Evolutionary conservation across 2,888 invertebrate genomes (phyloP).

Genomic region (Apocheima hispidaria): DNA sequence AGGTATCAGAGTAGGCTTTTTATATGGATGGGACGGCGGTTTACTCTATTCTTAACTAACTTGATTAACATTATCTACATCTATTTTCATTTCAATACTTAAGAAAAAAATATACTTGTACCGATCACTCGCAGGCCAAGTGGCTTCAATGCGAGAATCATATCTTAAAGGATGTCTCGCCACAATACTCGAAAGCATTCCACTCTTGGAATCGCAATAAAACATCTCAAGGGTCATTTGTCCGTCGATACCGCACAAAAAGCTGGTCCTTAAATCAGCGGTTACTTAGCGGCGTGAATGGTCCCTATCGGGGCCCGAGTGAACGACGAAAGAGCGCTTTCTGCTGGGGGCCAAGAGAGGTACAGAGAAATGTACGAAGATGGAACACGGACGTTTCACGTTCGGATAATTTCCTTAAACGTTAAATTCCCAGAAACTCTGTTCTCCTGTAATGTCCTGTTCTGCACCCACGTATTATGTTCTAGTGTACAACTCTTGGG

Average conservation of each 20-base stretch:
- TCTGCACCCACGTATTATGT: too few species aligned
- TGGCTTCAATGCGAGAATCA: slow-evolving; percentile 2
- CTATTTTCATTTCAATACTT: neutral
- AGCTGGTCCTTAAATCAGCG: slow-evolving; percentile 55
- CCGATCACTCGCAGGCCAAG: neutral
- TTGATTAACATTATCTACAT: too few species aligned
- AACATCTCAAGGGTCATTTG: slow-evolving; percentile 49
- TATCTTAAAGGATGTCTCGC: slow-evolving; percentile 17
- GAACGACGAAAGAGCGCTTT: slow-evolving; percentile 62
- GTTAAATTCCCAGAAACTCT: neutral
- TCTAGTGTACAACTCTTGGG: too few species aligned
- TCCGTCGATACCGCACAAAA: slow-evolving; percentile 44
- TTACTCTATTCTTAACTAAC: too few species aligned
- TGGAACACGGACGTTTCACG: neutral
- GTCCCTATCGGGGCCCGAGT: slow-evolving; percentile 55
- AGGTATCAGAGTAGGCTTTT: too few species aligned
- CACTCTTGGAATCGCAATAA: slow-evolving; percentile 38
- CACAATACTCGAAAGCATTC: slow-evolving; percentile 23
- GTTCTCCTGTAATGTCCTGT: too few species aligned
- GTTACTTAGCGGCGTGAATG: slow-evolving; percentile 63
- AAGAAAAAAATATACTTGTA: neutral
- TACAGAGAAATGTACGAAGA: slow-evolving; percentile 28
- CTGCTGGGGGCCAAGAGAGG: slow-evolving; percentile 45
- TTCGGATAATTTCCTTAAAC: too few species aligned
- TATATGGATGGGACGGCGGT: too few species aligned